Evolutionary conservation across 2,888 invertebrate genomes (phyloP), one percentile per base, ranked within the genome.

Genomic region (Andrena flavipes): DNA sequence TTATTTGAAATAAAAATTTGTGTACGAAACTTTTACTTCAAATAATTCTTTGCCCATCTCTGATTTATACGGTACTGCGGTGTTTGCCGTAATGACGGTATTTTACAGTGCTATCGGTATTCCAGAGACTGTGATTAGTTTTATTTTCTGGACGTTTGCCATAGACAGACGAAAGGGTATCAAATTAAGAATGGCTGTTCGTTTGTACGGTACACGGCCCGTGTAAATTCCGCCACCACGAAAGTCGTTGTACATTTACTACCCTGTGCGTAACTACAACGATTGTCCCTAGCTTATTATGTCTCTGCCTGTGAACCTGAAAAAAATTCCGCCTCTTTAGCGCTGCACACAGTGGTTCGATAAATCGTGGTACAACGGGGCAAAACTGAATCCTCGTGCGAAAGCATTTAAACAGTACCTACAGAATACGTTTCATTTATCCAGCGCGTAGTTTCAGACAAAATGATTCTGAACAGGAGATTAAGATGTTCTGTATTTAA

Each of bases 121-220:
- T 35, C 65, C 71, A 62, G 70, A 60, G 77, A 63, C 72, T 80
- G 33, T 59, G 75, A 63, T 82, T 84, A 83, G 83, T 80, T 83
- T 83, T 77, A 83, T 83, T 75, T 68, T 62, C 79, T 84, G 84
- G 83, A 77, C 68, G 67, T 35, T 77, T 83, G 84, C 84, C 84
- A 84, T 77, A 54, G 71, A 48, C 30, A 67, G 71, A 78, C 76
- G 71, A 76, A 76, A 82, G 49, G 74, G 54, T 68, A 80, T 84
- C 71, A 68, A 84, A 80, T 84, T 84, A 83, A 83, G 59, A 71
- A 64, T 35, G 13, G 51, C 8, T 56, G 64, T 75, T 75, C 62
- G 82, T 73, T 69, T 73, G 64, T 10, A 13, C 33, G 54, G 20
- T 70, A 59, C 6, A 62, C 59, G 29, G 42, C n/a, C 26, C 42